Percentiles rank a stretch among this genome's conserved stretches.
phyloP scores from a whole-genome alignment of 92 coral and sea anemone species.

The Zoanthus solanderi region DNA sequence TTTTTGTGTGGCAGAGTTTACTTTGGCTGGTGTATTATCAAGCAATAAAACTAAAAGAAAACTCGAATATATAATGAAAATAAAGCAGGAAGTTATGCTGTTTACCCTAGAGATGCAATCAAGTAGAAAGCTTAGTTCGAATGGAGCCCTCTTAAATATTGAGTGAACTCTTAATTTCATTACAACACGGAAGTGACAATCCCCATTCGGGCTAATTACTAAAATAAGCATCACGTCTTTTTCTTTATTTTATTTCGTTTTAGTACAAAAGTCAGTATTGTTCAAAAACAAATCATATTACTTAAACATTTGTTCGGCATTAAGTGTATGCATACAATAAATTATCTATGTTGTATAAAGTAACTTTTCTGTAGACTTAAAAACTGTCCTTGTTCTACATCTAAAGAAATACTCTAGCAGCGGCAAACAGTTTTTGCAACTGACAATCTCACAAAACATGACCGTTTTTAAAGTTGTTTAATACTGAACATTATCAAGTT shows the following conservation, averaged over 20 bases:
- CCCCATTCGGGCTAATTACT: too few species aligned
- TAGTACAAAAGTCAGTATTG: constrained; percentile 1
- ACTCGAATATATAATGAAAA: too few species aligned
- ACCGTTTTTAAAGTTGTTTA: neutral
- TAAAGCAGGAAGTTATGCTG: too few species aligned
- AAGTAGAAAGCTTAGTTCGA: too few species aligned
- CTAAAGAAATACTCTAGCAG: neutral
- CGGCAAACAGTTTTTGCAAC: neutral
- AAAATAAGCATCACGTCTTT: too few species aligned
- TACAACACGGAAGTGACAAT: too few species aligned
- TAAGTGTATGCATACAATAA: constrained; percentile 10
- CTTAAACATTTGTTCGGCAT: constrained; percentile 7
- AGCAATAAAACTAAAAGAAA: too few species aligned
- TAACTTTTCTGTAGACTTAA: neutral
- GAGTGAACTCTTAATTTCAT: too few species aligned
- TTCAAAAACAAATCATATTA: neutral
- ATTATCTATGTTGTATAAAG: neutral
- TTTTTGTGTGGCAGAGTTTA: too few species aligned
- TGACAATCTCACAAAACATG: neutral
- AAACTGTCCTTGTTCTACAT: neutral
- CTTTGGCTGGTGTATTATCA: too few species aligned
- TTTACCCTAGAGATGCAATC: too few species aligned
- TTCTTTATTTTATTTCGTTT: neutral
- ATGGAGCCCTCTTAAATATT: too few species aligned
- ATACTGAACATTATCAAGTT: neutral